Evolutionary conservation across 2,113 vertebrate species (phyloP).

Genomic region (Paracyprichromis sp.): DNA sequence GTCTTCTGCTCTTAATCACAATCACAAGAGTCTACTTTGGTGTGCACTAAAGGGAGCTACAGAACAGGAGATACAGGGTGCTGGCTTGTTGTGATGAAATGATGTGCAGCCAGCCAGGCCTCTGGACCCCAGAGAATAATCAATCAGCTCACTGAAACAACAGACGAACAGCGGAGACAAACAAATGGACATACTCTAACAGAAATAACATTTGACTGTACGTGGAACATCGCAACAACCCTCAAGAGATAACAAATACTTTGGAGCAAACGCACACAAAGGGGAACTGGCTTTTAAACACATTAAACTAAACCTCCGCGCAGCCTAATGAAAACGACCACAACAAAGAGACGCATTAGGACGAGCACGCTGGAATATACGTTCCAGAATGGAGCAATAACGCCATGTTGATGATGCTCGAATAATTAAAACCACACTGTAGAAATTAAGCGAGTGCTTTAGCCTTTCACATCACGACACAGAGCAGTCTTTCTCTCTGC

Average conservation of each 20-base stretch:
- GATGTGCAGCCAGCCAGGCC: constrained; percentile 1
- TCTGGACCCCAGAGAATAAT: constrained; percentile 26
- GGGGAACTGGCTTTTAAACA: neutral
- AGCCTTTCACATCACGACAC: neutral
- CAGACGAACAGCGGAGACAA: constrained; percentile 35
- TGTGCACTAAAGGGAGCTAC: neutral
- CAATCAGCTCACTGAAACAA: constrained; percentile 48
- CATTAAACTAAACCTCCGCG: neutral
- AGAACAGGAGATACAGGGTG: neutral
- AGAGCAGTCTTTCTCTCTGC: constrained; percentile 10
- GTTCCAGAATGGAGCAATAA: neutral
- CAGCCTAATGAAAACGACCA: constrained; percentile 3
- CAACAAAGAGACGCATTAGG: neutral
- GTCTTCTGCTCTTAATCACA: neutral
- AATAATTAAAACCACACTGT: constrained; percentile 28
- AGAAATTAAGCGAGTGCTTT: constrained; percentile 3
- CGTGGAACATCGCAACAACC: constrained; percentile 27
- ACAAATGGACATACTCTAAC: constrained; percentile 21
- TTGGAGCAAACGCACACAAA: neutral
- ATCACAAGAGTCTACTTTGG: neutral
- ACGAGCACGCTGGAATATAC: neutral
- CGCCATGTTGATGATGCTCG: neutral
- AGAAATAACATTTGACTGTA: constrained; percentile 28
- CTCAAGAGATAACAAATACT: neutral
- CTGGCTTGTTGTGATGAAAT: constrained; percentile 1